Percentiles rank a stretch among this genome's conserved stretches.
These are phyloP conservation scores for Monopterus albus DNA, from an alignment of 2,113 vertebrate species.

Conservation along the genomic window DNA sequence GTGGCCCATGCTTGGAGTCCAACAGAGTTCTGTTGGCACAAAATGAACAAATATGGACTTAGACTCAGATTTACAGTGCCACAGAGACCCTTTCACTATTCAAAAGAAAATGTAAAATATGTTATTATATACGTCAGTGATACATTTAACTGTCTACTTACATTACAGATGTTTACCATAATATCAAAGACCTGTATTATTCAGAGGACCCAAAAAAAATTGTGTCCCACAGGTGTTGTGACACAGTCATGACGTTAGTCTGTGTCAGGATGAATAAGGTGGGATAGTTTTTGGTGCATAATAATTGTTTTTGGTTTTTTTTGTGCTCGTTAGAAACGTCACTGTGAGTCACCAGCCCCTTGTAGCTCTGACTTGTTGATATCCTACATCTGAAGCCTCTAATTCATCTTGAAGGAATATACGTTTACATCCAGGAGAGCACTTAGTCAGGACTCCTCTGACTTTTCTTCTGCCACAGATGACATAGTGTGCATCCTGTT, in stretches of 20 bases:
- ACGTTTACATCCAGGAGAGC: constrained; percentile 18
- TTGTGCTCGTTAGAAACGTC: constrained; percentile 2
- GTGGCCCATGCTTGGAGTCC: no score
- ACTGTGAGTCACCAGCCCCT: constrained; percentile 3
- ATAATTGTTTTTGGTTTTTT: constrained; percentile 23
- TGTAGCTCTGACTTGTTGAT: constrained; percentile 12
- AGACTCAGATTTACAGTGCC: no score
- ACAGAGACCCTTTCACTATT: no score
- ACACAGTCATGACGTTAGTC: background rate
- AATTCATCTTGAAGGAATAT: constrained; percentile 46
- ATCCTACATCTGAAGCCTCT: constrained; percentile 11
- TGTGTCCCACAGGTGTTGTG: background rate
- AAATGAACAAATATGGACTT: no score
- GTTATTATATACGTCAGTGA: no score
- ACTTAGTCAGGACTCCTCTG: constrained; percentile 30
- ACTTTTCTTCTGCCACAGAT: constrained; percentile 55
- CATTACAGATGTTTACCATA: no score
- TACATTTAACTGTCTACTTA: no score
- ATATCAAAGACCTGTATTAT: no score
- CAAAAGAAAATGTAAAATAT: no score
- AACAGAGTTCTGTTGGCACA: no score
- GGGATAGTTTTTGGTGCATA: background rate
- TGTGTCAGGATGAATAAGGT: constrained; percentile 22
- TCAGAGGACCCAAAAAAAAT: no score
- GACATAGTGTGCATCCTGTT: constrained; percentile 77